Evolutionary conservation across 2,113 vertebrate species (phyloP).

Genomic region (Chiloscyllium plagiosum): DNA sequence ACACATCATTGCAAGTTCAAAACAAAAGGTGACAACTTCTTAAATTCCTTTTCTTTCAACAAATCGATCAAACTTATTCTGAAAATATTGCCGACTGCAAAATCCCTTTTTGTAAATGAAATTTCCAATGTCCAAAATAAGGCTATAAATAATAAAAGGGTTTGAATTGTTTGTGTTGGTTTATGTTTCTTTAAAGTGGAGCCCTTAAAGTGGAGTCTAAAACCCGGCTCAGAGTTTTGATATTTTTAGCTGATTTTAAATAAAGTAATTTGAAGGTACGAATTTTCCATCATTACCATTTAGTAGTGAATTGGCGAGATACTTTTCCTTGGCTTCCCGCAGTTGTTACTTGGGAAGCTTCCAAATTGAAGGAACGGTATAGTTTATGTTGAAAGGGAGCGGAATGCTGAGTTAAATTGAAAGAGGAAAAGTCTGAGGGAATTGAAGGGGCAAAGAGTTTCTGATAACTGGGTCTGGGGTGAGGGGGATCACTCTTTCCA

Average conservation of each 20-base stretch:
- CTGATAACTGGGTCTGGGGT: not conserved
- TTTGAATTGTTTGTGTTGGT: not conserved
- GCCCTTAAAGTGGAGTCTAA: not conserved
- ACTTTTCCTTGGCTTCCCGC: not conserved
- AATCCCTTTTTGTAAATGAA: not conserved
- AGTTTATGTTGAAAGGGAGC: not conserved
- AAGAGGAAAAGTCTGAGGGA: not conserved
- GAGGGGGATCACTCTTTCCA: not conserved
- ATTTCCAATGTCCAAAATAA: not conserved
- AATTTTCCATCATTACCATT: not conserved
- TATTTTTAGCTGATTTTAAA: not conserved
- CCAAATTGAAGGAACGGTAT: not conserved
- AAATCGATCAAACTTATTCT: not conserved
- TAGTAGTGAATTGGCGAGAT: not conserved
- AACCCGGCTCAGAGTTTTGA: not conserved
- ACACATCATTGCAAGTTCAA: not conserved
- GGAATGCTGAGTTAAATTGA: not conserved
- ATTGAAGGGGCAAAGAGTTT: not conserved
- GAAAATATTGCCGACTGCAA: not conserved
- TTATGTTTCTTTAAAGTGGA: not conserved
- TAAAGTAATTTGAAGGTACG: not conserved
- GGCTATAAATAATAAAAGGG: not conserved
- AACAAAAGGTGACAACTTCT: not conserved
- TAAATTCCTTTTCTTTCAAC: not conserved
- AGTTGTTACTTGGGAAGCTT: not conserved